Evolutionary conservation across 2,113 vertebrate genomes (phyloP), one percentile per base, ranked within the genome.

Genomic region (Cheilinus undulatus): DNA sequence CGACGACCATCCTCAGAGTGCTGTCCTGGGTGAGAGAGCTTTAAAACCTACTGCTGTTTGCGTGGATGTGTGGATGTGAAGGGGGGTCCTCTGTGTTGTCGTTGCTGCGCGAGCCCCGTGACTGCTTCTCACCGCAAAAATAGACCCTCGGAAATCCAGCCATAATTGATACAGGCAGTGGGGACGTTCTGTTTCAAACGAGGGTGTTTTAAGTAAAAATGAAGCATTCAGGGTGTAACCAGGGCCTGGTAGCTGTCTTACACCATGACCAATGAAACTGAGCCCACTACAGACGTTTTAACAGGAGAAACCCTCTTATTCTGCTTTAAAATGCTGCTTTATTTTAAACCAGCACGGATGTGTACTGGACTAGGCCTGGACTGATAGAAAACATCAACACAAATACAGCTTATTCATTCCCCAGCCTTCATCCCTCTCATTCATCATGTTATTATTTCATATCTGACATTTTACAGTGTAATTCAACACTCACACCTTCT

Each of bases 1-100:
- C 96, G 27, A 96, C 96, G 93, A 98, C 97, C 90, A 93, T 99
- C 64, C 93, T 99, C 32, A 92, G 97, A 88, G 88, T 94, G 62
- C 80, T 94, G 28, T 91, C 95, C 66, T 98, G 96, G 97, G 97
- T 98, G 92, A 97, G 97, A 86, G 56, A 22, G 0, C 17, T 66
- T 69, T 64, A 38, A 24, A 34, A 26, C 43, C 60, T 52, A 0
- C 54, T 45, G 70, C 15, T 66, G 63, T 38, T 36, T 50, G 23
- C 51, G 40, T 51, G 46, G 40, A 30, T 46, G 54, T 40, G 48
- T 45, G 40, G 49, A 61, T 12, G n/a, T 30, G 28, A 12, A 23
- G 28, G 43, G 67, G 45, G 51, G n/a, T 8, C 38, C 65, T 72
- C 65, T 76, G 36, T 89, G 85, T 78, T 86, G 73, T 76, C 69